Percentiles rank a stretch among this genome's conserved stretches.
phyloP scores from a whole-genome alignment of 2,888 invertebrate species.

The Gryllus longicercus region DNA sequence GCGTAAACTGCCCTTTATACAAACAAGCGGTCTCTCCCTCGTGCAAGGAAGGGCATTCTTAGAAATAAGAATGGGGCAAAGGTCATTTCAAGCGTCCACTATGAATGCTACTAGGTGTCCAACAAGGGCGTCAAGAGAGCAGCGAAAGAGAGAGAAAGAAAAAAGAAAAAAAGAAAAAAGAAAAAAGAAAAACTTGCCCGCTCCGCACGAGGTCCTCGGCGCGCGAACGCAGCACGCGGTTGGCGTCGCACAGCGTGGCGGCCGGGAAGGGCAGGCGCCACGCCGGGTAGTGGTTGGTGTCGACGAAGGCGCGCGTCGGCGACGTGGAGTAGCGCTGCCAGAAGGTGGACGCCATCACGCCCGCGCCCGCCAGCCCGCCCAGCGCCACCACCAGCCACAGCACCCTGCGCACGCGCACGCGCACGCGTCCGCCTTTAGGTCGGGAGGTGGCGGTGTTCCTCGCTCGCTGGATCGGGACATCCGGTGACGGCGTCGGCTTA shows the following conservation, averaged over 20 bases:
- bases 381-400: conserved; percentile 34
- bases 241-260: conserved; percentile 36
- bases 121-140: background rate
- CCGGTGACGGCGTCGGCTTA: background rate
- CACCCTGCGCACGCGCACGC: conserved; percentile 30
- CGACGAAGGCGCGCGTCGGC: conserved; percentile 33
- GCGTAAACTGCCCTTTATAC: too few species aligned
- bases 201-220: conserved; percentile 25
- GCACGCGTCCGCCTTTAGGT: conserved; percentile 28
- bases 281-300: conserved; percentile 34
- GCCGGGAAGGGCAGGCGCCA: conserved; percentile 36
- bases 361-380: conserved; percentile 30
- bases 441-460: conserved; percentile 30
- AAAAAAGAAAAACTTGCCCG: conserved; percentile 31
- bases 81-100: too few species aligned
- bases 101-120: too few species aligned
- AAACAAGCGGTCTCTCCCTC: too few species aligned
- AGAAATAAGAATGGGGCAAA: too few species aligned
- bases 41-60: too few species aligned
- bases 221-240: conserved; percentile 32
- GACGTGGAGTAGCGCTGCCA: conserved; percentile 31
- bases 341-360: conserved; percentile 33
- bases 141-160: background rate
- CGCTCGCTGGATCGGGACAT: conserved; percentile 29
- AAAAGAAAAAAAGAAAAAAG: too few species aligned